phyloP scores from a whole-genome alignment of 1,140 invertebrate genomes.

The Saccostrea glomerata region DNA sequence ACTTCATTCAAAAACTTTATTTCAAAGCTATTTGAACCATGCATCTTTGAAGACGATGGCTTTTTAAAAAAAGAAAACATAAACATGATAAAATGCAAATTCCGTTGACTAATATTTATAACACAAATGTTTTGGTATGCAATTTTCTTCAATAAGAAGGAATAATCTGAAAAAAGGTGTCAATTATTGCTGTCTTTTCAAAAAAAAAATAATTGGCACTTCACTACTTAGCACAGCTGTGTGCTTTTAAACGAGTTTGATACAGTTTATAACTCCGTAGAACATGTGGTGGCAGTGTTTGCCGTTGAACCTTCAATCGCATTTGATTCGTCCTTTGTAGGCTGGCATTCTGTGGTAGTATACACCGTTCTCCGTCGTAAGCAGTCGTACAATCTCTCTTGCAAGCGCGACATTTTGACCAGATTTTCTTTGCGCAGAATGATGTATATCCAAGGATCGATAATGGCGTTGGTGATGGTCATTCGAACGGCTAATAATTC shows the following conservation, averaged over 20 bases:
- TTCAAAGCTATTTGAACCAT: too few relatives aligned
- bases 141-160: too few relatives aligned
- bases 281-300: neutral
- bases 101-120: too few relatives aligned
- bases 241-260: neutral
- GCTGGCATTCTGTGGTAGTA: neutral
- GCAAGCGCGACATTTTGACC: neutral
- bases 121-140: too few relatives aligned
- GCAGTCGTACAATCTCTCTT: neutral
- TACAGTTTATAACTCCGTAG: neutral
- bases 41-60: too few relatives aligned
- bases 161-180: too few relatives aligned
- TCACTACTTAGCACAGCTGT: too few relatives aligned
- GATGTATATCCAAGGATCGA: slow-evolving; percentile 32
- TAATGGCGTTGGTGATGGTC: slow-evolving; percentile 26
- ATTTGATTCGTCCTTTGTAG: neutral
- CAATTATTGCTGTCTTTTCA: too few relatives aligned
- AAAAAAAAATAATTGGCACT: too few relatives aligned
- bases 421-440: slow-evolving; percentile 31
- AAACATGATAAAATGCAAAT: too few relatives aligned
- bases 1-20: too few relatives aligned
- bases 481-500: slow-evolving; percentile 28
- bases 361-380: neutral
- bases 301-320: neutral
- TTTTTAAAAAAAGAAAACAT: too few relatives aligned